Conservation (phyloP, 2,797 vertebrate species). For the Hemitrygon akajei region DNA sequence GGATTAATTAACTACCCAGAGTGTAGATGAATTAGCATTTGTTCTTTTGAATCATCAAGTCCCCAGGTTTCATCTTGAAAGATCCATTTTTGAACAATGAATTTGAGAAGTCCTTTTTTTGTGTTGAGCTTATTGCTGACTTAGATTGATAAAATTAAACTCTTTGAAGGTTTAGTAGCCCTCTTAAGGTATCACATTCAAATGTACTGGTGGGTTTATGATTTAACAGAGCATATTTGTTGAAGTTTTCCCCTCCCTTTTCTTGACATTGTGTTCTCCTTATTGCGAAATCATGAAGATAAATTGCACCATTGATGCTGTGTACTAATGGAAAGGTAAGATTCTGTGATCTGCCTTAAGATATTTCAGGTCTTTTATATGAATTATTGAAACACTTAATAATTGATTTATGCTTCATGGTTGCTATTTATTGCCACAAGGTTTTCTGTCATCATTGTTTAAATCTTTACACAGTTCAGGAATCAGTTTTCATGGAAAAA, state of each 20-base stretch:
- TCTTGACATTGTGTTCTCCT: neutral
- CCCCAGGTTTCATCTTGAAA: neutral
- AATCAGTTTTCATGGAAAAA: neutral
- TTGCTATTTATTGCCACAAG: neutral
- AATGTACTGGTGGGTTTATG: neutral
- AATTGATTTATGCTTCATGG: neutral
- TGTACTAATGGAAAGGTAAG: neutral
- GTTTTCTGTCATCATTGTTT: neutral
- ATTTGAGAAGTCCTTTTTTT: neutral
- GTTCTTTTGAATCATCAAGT: neutral
- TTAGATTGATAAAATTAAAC: conserved; percentile 20
- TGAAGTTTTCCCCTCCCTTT: neutral
- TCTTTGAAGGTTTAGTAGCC: conserved; percentile 19
- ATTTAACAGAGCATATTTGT: neutral
- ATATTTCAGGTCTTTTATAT: neutral
- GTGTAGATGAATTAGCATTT: neutral
- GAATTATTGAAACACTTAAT: neutral
- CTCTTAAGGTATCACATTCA: neutral
- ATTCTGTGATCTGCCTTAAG: neutral
- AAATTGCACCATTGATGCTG: neutral
- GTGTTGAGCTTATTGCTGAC: conserved; percentile 1
- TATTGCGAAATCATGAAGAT: neutral
- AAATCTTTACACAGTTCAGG: neutral
- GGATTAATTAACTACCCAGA: conserved; percentile 4
- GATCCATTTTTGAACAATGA: conserved; percentile 5